Conservation (phyloP, 2,797 vertebrate genomes). For the Platyrinchus mystaceus region DNA sequence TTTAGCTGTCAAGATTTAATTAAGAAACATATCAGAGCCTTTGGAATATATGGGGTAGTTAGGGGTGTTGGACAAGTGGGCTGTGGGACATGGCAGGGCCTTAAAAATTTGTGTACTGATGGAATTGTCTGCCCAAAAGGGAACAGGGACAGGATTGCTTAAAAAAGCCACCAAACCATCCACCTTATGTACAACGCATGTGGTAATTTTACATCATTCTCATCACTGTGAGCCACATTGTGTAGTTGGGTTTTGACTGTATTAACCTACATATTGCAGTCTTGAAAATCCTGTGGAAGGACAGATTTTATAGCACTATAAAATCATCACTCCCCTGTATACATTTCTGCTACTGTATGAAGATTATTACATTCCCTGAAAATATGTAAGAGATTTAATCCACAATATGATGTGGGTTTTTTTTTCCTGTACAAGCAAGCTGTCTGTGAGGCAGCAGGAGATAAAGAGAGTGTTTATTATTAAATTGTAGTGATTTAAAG, state of each 20-base stretch:
- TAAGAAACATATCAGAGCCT: not conserved
- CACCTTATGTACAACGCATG: not conserved
- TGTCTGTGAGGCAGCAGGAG: not conserved
- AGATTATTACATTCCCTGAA: not conserved
- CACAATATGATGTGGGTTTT: not conserved
- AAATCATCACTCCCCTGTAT: not conserved
- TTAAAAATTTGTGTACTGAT: not conserved
- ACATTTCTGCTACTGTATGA: not conserved
- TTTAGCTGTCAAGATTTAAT: slow-evolving; percentile 1
- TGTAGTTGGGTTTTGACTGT: not conserved
- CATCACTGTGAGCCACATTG: not conserved
- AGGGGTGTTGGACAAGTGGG: not conserved
- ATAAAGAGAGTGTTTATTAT: not conserved
- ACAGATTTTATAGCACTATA: not conserved
- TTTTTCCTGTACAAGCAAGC: not conserved
- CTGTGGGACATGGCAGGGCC: not conserved
- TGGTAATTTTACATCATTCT: not conserved
- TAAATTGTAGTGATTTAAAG: not conserved
- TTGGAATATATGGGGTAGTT: not conserved
- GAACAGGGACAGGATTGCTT: not conserved
- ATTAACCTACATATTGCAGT: not conserved
- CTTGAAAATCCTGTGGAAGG: not conserved
- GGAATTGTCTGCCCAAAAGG: not conserved
- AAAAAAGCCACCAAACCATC: not conserved
- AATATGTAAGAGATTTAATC: not conserved